Evolutionary conservation across 2,113 vertebrate species (phyloP).

Genomic region (Enhydra lutris): DNA sequence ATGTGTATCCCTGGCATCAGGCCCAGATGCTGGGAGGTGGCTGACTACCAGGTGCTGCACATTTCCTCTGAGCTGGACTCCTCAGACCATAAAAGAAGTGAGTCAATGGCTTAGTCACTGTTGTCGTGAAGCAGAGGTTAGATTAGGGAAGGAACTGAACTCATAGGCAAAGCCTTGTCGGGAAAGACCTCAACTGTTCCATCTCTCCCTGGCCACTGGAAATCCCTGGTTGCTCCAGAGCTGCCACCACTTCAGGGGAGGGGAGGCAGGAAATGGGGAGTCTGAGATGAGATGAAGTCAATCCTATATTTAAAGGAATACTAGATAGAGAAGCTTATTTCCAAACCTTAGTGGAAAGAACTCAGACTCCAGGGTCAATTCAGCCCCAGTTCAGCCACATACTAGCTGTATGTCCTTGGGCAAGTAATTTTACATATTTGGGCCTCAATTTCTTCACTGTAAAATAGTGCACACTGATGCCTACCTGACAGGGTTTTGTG

Average conservation of each 20-base stretch:
- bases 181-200: not conserved
- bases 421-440: not conserved
- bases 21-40: slow-evolving; percentile 30
- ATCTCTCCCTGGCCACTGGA: not conserved
- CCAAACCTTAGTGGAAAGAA: not conserved
- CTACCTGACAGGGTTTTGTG: not conserved
- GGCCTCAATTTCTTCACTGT: not conserved
- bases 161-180: slow-evolving; percentile 41
- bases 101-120: slow-evolving; percentile 80
- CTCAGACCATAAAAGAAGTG: slow-evolving; percentile 72
- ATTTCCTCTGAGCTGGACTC: slow-evolving; percentile 67
- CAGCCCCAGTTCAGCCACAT: not conserved
- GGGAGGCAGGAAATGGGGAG: not conserved
- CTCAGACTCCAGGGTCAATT: not conserved
- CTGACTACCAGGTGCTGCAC: slow-evolving; percentile 53
- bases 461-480: not conserved
- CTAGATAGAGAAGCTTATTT: not conserved
- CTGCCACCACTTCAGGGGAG: rapidly evolving
- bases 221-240: not conserved
- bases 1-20: not conserved
- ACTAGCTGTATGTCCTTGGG: not conserved
- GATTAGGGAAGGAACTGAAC: slow-evolving; percentile 65
- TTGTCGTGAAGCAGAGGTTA: slow-evolving; percentile 58
- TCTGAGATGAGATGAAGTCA: not conserved
- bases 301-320: not conserved